These are phyloP conservation scores for Himalopsyche tibetana DNA, from an alignment of 2,888 invertebrate species.

Conservation along the genomic window DNA sequence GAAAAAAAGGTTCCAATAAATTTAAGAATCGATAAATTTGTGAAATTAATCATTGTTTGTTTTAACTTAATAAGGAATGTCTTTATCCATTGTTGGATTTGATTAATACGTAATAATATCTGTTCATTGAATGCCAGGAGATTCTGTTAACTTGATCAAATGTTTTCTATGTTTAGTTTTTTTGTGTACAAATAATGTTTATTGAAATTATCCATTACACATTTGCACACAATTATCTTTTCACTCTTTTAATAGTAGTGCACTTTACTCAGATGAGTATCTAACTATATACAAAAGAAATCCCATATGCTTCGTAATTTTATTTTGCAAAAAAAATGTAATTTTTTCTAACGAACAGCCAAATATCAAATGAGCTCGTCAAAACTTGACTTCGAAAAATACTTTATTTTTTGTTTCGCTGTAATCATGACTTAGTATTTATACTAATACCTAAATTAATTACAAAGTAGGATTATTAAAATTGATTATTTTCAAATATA, in stretches of 20 bases:
- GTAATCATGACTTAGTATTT: background rate
- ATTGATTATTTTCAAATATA: constrained; percentile 18
- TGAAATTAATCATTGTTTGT: no score
- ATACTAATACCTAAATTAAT: background rate
- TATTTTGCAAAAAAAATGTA: background rate
- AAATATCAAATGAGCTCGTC: constrained; percentile 34
- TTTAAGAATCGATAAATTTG: no score
- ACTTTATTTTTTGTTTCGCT: constrained; percentile 18
- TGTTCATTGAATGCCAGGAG: no score
- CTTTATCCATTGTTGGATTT: no score
- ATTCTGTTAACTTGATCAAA: no score
- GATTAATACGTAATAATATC: no score
- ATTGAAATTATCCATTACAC: no score
- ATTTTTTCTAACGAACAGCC: constrained; percentile 17
- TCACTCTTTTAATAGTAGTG: background rate
- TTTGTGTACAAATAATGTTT: no score
- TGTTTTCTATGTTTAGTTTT: no score
- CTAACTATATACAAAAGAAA: background rate
- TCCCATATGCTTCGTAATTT: background rate
- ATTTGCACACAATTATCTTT: no score
- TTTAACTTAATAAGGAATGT: no score
- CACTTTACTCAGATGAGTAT: background rate
- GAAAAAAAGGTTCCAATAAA: no score
- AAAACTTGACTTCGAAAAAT: constrained; percentile 27
- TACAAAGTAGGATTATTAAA: background rate